These are phyloP conservation scores for Hydraecia micacea DNA, from an alignment of 2,888 invertebrate genomes.

Conservation along the genomic window DNA sequence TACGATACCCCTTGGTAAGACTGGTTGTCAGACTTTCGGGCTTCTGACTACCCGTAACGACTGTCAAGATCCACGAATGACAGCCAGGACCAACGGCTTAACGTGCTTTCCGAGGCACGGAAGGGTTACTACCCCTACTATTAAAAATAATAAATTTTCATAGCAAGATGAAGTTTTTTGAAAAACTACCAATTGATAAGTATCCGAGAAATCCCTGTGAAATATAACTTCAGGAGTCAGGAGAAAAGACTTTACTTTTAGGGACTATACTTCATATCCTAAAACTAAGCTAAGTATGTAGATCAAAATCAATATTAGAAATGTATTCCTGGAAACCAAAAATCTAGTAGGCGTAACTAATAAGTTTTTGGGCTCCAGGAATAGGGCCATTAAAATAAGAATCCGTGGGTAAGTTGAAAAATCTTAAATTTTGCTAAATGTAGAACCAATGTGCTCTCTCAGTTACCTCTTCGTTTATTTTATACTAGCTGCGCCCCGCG, in stretches of 20 bases:
- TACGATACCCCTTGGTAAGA: too few relatives aligned
- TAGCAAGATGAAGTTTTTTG: not conserved
- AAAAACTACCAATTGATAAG: not conserved
- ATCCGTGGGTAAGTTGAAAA: not conserved
- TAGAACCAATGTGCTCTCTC: not conserved
- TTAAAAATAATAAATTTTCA: not conserved
- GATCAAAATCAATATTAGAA: not conserved
- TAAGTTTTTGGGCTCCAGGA: not conserved
- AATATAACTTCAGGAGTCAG: not conserved
- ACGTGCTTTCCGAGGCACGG: too few relatives aligned
- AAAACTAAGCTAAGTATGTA: too few relatives aligned
- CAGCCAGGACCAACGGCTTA: too few relatives aligned
- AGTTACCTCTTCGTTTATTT: not conserved
- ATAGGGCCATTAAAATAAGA: not conserved
- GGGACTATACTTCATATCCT: not conserved
- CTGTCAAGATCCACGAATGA: too few relatives aligned
- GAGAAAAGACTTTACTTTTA: too few relatives aligned
- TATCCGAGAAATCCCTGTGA: not conserved
- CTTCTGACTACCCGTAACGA: too few relatives aligned
- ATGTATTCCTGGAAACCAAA: not conserved
- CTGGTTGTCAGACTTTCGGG: too few relatives aligned
- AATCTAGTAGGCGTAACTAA: not conserved
- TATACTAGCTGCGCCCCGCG: not conserved
- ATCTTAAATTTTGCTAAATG: not conserved
- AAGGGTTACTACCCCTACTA: not conserved